Evolutionary conservation across 2,888 invertebrate species (phyloP), one percentile per base, ranked within the genome.

Genomic region (Pteria penguin): DNA sequence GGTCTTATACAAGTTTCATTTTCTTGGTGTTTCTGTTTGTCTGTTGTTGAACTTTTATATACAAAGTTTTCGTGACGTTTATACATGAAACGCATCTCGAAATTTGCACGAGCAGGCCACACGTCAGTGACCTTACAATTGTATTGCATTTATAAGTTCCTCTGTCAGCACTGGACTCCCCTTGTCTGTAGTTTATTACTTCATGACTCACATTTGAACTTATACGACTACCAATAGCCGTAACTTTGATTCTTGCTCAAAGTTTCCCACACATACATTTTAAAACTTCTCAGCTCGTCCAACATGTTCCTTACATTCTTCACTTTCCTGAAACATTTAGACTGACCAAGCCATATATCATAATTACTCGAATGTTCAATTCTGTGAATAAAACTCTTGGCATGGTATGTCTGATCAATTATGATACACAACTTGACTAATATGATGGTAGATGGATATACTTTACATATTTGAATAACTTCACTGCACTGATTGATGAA

Each of bases 191-290:
- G 2, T 69, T 69, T 2, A 52, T 18, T 32, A 66, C 22, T 33
- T 33, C 52, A 18, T 5, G 27, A 22, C 62, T 68, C 3, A 24
- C n/a, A 22, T 36, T 63, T 24, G 54, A 58, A 1, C 24, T 22
- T 4, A 73, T 26, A 14, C 70, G 66, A 55, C 14, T n/a, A 18
- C 71, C 71, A 18, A 62, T 32, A 54, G 72, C 68, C 18, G 67
- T 60, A 22, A 75, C 26, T 18, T 63, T 32, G 24, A 66, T 18
- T 65, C 60, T 26, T 62, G 27, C 29, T 78, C 78, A 0, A 63
- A 72, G 45, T 75, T 72, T 26, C 75, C 75, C 32, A 67, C 4
- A 33, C 75, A 78, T 11, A 78, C 71, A 67, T 24, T 31, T 32
- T 52, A n/a, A n/a, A 71, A 5, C 33, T 27, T 5, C 14, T 18